These are phyloP conservation scores for Channa argus DNA, from an alignment of 2,113 vertebrate species.

Conservation along the genomic window DNA sequence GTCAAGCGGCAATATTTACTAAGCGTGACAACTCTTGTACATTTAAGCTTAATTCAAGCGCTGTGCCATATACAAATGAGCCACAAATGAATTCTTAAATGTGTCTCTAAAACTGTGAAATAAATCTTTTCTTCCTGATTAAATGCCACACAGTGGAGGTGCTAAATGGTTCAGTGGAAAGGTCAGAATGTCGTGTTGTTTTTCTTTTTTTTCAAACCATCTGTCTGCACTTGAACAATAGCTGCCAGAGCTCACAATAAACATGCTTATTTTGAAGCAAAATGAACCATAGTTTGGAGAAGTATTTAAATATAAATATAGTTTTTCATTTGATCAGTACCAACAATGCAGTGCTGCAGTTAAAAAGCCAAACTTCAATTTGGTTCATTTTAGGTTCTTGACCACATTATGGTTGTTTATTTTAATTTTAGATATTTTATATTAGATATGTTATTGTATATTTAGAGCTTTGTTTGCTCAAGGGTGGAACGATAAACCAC, in stretches of 20 bases:
- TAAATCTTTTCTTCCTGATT: constrained; percentile 32
- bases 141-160: constrained; percentile 33
- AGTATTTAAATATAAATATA: not conserved
- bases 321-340: not conserved
- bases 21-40: not conserved
- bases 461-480: constrained; percentile 5
- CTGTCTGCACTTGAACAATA: constrained; percentile 11
- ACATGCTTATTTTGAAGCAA: not conserved
- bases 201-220: not conserved
- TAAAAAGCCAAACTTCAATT: not conserved
- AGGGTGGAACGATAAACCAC: constrained; percentile 6
- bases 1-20: not conserved
- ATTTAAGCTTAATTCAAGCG: not conserved
- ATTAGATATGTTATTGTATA: no score
- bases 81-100: constrained; percentile 13
- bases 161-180: constrained; percentile 38
- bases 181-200: constrained; percentile 26
- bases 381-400: constrained; percentile 15
- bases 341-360: not conserved
- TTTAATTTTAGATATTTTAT: constrained; percentile 12
- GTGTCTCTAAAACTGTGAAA: constrained; percentile 1
- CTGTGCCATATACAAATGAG: constrained; percentile 15
- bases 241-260: constrained; percentile 5
- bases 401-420: constrained; percentile 11
- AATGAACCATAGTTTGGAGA: constrained; percentile 5